Percentiles rank a stretch among this genome's conserved stretches.
phyloP scores from a whole-genome alignment of 2,797 vertebrate species.

The Sebastes vulpes region DNA sequence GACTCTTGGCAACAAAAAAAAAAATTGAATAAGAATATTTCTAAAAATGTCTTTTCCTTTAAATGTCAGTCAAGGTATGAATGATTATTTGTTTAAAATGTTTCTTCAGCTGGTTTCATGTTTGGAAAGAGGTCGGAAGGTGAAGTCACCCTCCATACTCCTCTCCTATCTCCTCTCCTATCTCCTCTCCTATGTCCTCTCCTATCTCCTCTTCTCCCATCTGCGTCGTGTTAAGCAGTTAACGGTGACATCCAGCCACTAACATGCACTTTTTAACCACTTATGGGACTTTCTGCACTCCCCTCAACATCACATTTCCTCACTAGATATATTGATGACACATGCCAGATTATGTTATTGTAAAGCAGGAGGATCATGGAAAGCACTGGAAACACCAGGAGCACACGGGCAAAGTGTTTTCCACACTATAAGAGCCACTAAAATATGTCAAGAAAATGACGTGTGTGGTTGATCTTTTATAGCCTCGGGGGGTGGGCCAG shows the following conservation, averaged over 20 bases:
- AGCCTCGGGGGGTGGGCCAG: conserved; percentile 11
- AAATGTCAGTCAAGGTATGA: too few relatives aligned
- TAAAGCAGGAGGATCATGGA: conserved; percentile 25
- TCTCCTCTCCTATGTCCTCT: conserved; percentile 22
- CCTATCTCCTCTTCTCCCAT: neutral
- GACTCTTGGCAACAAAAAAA: too few relatives aligned
- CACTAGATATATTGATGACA: conserved; percentile 37
- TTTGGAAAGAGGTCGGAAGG: neutral
- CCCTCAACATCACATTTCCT: conserved; percentile 12
- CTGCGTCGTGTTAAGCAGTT: conserved; percentile 44
- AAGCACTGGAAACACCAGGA: neutral
- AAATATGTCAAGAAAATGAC: conserved; percentile 63
- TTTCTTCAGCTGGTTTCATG: neutral
- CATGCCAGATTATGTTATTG: conserved; percentile 57
- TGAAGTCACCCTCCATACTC: conserved; percentile 1
- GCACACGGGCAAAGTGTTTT: conserved; percentile 6
- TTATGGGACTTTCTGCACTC: conserved; percentile 22
- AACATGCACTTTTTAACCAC: conserved; percentile 40
- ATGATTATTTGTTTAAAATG: conserved; percentile 6
- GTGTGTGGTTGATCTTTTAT: conserved; percentile 10
- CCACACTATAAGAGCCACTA: conserved; percentile 26
- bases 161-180: neutral
- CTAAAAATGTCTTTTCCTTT: too few relatives aligned
- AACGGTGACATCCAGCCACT: conserved; percentile 28
- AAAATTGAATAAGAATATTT: too few relatives aligned